A percentile compares a stretch with the other conserved stretches of the same genome.
These are phyloP conservation scores for Rugalucina vietnamica DNA, from an alignment of 2,888 invertebrate genomes.

Conservation along the genomic window DNA sequence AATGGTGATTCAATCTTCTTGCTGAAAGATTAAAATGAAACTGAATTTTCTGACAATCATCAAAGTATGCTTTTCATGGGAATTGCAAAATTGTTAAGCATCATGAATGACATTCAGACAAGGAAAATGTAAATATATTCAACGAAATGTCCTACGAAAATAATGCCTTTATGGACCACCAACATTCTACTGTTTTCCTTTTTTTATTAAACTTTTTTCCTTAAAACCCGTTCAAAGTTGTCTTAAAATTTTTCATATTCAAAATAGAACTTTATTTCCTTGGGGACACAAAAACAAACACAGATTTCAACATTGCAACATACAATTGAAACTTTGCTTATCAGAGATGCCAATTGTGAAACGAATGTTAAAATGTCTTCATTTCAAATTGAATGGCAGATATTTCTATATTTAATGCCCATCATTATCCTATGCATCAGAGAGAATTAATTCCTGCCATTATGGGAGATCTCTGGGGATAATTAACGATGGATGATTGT, in stretches of 20 bases:
- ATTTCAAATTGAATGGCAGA: neutral
- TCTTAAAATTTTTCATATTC: no score
- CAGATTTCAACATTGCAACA: neutral
- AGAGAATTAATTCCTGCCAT: slow-evolving; percentile 2
- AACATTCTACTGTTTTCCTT: no score
- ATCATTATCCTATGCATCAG: neutral
- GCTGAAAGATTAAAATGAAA: slow-evolving; percentile 64
- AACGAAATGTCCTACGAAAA: no score
- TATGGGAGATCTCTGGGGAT: neutral
- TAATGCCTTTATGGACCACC: no score
- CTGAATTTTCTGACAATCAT: no score
- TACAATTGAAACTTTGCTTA: neutral
- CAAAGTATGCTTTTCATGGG: no score
- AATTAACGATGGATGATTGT: neutral
- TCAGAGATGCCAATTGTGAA: neutral
- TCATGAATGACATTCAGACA: no score
- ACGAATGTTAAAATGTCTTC: neutral
- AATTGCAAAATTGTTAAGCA: no score
- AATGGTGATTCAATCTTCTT: slow-evolving; percentile 77
- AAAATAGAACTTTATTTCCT: no score
- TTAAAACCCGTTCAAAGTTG: no score
- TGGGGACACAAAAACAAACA: neutral
- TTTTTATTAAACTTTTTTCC: no score
- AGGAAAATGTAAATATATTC: no score
- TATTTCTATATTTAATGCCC: neutral